Percentiles rank a stretch among this genome's conserved stretches.
phyloP scores from a whole-genome alignment of 2,888 invertebrate species.

The Caenorhabditis drosophilae region DNA sequence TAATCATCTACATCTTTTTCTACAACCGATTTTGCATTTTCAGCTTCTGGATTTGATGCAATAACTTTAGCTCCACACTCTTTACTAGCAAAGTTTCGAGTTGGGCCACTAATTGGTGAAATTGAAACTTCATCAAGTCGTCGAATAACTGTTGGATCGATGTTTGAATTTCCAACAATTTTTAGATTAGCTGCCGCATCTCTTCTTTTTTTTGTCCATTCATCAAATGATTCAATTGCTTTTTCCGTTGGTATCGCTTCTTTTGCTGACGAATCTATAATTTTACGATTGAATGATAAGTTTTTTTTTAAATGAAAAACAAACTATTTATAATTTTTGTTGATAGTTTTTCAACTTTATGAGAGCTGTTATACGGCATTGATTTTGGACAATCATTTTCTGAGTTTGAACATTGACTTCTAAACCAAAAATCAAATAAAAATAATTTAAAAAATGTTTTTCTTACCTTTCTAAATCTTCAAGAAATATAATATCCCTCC shows the following conservation, averaged over 20 bases:
- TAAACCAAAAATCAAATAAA: no score
- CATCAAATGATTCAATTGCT: slow-evolving; percentile 36
- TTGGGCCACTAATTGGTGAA: slow-evolving; percentile 23
- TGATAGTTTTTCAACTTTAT: no score
- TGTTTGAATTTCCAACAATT: slow-evolving; percentile 3
- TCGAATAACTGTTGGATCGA: slow-evolving; percentile 3
- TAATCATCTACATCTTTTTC: slow-evolving; percentile 81
- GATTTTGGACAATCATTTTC: background rate
- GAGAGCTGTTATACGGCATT: background rate
- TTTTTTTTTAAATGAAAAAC: no score
- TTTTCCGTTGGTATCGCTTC: slow-evolving; percentile 13
- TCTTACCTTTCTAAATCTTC: background rate
- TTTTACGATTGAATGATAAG: no score
- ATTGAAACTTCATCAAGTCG: slow-evolving; percentile 12
- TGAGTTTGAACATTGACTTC: no score
- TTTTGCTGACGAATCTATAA: slow-evolving; percentile 19
- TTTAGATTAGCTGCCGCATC: slow-evolving; percentile 16
- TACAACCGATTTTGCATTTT: slow-evolving; percentile 81
- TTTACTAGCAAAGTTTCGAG: slow-evolving; percentile 78
- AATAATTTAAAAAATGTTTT: no score
- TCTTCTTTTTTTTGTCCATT: slow-evolving; percentile 40
- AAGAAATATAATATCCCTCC: background rate
- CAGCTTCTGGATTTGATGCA: slow-evolving; percentile 88
- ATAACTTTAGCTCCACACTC: slow-evolving; percentile 97
- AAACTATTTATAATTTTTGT: background rate